phyloP scores from a whole-genome alignment of 2,888 invertebrate genomes.

The Campoplex nolae region DNA sequence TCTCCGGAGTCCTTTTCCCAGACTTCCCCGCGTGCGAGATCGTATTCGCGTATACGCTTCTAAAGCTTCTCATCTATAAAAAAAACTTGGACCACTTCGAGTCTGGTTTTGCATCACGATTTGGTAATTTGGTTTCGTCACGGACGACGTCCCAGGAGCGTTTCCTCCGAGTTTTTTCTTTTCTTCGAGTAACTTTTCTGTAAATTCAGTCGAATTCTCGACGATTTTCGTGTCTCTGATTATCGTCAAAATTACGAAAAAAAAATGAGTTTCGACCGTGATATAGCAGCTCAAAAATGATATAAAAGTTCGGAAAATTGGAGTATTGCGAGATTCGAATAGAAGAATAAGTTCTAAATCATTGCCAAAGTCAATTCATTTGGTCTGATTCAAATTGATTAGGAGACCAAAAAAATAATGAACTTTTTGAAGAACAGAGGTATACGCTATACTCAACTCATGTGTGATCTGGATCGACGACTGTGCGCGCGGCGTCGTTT shows the following conservation, averaged over 20 bases:
- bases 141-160: not conserved
- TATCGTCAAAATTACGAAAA: not conserved
- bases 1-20: conserved; percentile 30
- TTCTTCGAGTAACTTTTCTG: not conserved
- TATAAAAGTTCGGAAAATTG: not conserved
- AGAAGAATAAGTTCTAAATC: not conserved
- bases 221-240: not conserved
- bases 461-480: not conserved
- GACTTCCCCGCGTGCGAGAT: conserved; percentile 45
- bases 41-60: conserved; percentile 39
- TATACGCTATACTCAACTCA: not conserved
- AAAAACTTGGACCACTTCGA: conserved; percentile 27
- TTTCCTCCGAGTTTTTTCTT: not conserved
- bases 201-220: not conserved
- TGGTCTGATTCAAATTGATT: not conserved
- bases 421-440: not conserved
- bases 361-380: not conserved
- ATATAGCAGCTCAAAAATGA: too few relatives aligned
- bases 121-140: conserved; percentile 4
- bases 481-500: not conserved
- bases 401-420: too few relatives aligned
- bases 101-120: conserved; percentile 39
- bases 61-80: conserved; percentile 38
- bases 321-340: not conserved
- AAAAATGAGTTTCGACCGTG: too few relatives aligned